These are phyloP conservation scores for Caenorhabditis sp. DNA, from an alignment of 2,888 invertebrate genomes.

Conservation along the genomic window DNA sequence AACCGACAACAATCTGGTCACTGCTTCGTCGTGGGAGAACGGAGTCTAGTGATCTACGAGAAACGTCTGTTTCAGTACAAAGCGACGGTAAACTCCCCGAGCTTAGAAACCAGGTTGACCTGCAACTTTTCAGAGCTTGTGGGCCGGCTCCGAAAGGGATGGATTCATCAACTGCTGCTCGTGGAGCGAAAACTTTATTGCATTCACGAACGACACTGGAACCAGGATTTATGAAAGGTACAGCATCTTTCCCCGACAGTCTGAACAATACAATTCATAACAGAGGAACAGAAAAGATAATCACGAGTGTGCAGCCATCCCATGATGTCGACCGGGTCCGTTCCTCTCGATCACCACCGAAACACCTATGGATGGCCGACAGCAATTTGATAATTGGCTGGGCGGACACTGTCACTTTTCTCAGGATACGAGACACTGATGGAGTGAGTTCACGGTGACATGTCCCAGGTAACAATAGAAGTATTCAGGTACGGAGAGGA, in stretches of 20 bases:
- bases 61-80: constrained; percentile 71
- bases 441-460: constrained; percentile 16
- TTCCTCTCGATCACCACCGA: constrained; percentile 71
- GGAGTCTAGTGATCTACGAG: constrained; percentile 73
- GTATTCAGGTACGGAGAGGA: constrained; percentile 35
- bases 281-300: constrained; percentile 59
- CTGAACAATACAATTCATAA: constrained; percentile 17
- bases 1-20: constrained; percentile 61
- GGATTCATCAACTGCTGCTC: constrained; percentile 74
- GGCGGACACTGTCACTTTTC: constrained; percentile 75
- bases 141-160: constrained; percentile 74
- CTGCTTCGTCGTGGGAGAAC: constrained; percentile 71
- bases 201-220: constrained; percentile 79
- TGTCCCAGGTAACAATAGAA: neutral
- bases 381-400: constrained; percentile 75
- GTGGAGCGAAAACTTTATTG: constrained; percentile 72
- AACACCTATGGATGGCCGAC: constrained; percentile 70
- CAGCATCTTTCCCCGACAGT: neutral
- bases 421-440: constrained; percentile 46
- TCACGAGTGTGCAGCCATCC: constrained; percentile 71
- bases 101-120: neutral
- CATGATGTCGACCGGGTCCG: constrained; percentile 69
- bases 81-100: constrained; percentile 50
- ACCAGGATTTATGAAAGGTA: constrained; percentile 75
- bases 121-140: constrained; percentile 65